Percentiles rank a stretch among this genome's conserved stretches.
Conservation (phyloP, 1,140 invertebrate genomes). For the Homarus americanus region DNA sequence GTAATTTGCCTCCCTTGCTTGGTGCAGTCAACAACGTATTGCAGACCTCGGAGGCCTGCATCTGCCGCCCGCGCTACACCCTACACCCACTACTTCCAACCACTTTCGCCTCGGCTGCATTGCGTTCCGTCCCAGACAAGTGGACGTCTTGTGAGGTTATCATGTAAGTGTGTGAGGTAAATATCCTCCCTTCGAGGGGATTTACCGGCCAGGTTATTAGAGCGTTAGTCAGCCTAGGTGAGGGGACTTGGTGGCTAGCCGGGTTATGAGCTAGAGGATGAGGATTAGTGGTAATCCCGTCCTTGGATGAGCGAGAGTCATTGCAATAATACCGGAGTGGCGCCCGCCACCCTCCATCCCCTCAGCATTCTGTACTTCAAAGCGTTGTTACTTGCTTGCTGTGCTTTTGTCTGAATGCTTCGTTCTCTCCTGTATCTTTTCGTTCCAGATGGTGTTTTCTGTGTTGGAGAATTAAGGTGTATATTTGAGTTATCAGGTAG, state of each 20-base stretch:
- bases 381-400: constrained; percentile 71
- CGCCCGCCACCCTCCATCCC: constrained; percentile 51
- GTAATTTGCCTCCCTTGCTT: constrained; percentile 70
- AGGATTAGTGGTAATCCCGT: constrained; percentile 61
- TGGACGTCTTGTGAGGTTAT: background rate
- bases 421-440: constrained; percentile 37
- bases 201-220: constrained; percentile 32
- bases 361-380: constrained; percentile 71
- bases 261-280: constrained; percentile 55
- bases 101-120: constrained; percentile 51
- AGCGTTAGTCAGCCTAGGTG: background rate
- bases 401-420: constrained; percentile 64
- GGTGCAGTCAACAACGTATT: constrained; percentile 72
- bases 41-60: constrained; percentile 63
- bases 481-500: constrained; percentile 55
- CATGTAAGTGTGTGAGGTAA: background rate
- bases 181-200: background rate
- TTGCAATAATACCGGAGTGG: constrained; percentile 65
- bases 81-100: constrained; percentile 26
- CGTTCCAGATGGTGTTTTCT: constrained; percentile 17
- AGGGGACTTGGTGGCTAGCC: constrained; percentile 19
- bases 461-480: constrained; percentile 29
- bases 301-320: constrained; percentile 64
- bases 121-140: constrained; percentile 32
- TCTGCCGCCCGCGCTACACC: constrained; percentile 39